phyloP scores from a whole-genome alignment of 2,888 invertebrate genomes.

The Campoplex capitator region DNA sequence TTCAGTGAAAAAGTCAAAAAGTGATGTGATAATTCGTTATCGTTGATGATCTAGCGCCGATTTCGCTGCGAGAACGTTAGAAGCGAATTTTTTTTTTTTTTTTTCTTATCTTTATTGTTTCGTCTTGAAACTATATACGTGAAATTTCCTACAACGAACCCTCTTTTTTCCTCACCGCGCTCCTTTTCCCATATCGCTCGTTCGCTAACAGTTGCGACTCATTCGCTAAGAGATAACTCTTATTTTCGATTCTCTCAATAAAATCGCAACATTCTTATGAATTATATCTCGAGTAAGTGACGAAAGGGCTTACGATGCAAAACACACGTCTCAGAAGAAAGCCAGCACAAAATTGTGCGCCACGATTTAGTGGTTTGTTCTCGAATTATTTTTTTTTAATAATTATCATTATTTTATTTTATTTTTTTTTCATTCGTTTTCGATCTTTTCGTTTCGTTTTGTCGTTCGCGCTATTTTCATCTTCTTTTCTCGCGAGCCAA shows the following conservation, averaged over 20 bases:
- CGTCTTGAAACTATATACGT: conserved; percentile 31
- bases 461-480: conserved; percentile 31
- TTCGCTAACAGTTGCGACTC: conserved; percentile 30
- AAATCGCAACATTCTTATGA: conserved; percentile 27
- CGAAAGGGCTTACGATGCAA: conserved; percentile 66
- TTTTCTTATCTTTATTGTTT: background rate
- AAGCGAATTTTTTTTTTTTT: conserved; percentile 44
- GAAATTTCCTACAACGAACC: conserved; percentile 55
- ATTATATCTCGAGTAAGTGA: conserved; percentile 35
- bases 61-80: conserved; percentile 60
- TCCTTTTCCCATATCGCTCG: background rate
- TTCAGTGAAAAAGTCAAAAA: conserved; percentile 57
- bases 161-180: conserved; percentile 11
- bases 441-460: conserved; percentile 50
- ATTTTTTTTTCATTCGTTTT: conserved; percentile 26
- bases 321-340: conserved; percentile 76
- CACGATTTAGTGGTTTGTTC: conserved; percentile 69
- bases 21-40: conserved; percentile 33
- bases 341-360: conserved; percentile 74
- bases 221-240: conserved; percentile 31
- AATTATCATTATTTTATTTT: too few species aligned
- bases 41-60: conserved; percentile 46
- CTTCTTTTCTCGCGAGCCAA: conserved; percentile 50
- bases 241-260: conserved; percentile 24
- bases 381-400: conserved; percentile 51